Base-by-base conservation (phyloP, 2,113 vertebrate genomes). In the Rhynchomys soricoides region DNA sequence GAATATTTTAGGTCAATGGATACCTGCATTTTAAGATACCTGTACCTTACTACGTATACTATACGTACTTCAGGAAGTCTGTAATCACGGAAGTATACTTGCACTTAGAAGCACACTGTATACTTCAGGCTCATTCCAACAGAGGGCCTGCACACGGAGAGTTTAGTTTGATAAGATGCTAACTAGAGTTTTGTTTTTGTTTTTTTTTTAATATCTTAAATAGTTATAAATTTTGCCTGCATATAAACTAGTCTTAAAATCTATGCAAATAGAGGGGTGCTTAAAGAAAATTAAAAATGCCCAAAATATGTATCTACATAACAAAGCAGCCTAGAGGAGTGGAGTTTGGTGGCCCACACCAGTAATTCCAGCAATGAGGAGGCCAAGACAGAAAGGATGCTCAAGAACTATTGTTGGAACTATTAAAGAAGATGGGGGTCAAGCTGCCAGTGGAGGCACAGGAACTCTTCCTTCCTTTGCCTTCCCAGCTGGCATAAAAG, bases 241-340 rank as follows among this genome's bases (percentile, higher is more conserved):
- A 89, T n/a, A 90, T 11, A 48, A 78, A 86, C 68, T 71, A 48
- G n/a, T 11, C 13, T 77, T 62, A 86, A 95, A 94, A 74, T 90
- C 73, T 55, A n/a, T 8, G 13, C 55, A 75, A 82, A 83, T 45
- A 19, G 37, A 43, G 10, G 21, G 59, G 59, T 17, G 40, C 29
- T 48, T 50, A 13, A 3, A 73, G 43, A 48, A 81, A 94, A 66
- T 81, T 82, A 92, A 82, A 95, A 85, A 13, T 93, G 45, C 34
- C 40, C n/a, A 79, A 91, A 78, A 43, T 57, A 45, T 10, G 34
- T 75, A 59, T 52, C 90, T 24, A 90, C 43, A 75, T 6, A 52
- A 52, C n/a, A 89, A 37, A 75, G 3, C 34, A 21, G 88, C 81
- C 50, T 17, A 57, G 15, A 52, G 31, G 5, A 52, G 31, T 34